Base-by-base conservation (phyloP, 1,140 invertebrate species). In the Lasioglossum albipes region DNA sequence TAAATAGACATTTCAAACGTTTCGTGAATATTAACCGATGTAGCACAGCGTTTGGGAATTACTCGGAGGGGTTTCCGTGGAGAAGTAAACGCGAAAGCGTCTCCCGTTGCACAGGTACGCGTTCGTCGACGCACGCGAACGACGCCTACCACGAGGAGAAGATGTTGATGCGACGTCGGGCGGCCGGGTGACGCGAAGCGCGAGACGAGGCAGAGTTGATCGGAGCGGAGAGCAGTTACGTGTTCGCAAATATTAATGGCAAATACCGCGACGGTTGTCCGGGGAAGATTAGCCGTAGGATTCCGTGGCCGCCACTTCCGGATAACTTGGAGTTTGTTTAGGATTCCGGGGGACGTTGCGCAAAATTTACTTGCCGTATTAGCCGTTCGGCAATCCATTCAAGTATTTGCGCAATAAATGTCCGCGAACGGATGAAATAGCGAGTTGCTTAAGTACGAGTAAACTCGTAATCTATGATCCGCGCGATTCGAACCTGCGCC, bases 281-380 rank as follows among this genome's bases (percentile, higher is more conserved):
- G 65, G 54, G 75, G 27, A 83, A 80, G 57, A 86, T 75, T 80
- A 86, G 31, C 54, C 20, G n/a, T 61, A 59, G 69, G 72, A 74
- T 86, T 71, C 72, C 42, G 68, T 45, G 75, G 72, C 59, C 59
- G 59, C 52, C 79, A 81, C 77, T 83, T 83, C 68, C 81, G 77
- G 70, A 74, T 73, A 73, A 79, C 73, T 74, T 71, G 66, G 52
- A 77, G 87, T 87, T 87, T 84, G 75, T 72, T 75, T 57, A 81
- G 68, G 61, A 82, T 66, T 49, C 61, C n/a, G 45, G 71, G 72
- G 59, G 74, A 84, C 84, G 73, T 74, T 65, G 62, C 45, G 68
- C 59, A 73, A 79, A 84, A 84, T 82, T 85, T 84, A 87, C 82
- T 73, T 71, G 16, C 69, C 76, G 79, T 76, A 84, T 84, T 87